Conservation (phyloP, 1,140 invertebrate species). For the Meloidogyne floridensis region DNA sequence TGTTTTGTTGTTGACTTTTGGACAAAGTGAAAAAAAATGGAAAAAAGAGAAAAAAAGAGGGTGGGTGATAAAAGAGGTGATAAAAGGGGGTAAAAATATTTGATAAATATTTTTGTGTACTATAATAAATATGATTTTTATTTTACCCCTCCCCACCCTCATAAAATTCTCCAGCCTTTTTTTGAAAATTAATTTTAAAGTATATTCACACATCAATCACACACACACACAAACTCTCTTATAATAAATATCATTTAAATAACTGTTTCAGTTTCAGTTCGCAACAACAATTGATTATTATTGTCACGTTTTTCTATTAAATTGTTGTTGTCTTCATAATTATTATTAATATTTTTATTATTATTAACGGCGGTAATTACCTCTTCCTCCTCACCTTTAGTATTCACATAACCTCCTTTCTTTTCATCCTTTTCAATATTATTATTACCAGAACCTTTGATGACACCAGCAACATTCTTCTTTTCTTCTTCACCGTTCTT, state of each 20-base stretch:
- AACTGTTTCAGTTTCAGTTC: background rate
- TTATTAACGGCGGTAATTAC: background rate
- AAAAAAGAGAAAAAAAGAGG: background rate
- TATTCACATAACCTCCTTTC: background rate
- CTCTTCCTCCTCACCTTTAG: background rate
- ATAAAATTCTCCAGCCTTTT: no score
- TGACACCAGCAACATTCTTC: background rate
- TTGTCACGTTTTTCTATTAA: background rate
- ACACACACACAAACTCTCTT: background rate
- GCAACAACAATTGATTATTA: background rate
- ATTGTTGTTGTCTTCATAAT: background rate
- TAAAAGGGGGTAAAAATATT: no score
- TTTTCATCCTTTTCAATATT: background rate
- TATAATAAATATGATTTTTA: no score
- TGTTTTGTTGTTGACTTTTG: background rate
- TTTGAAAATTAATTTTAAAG: background rate
- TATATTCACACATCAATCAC: background rate
- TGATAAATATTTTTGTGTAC: no score
- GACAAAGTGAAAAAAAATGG: background rate
- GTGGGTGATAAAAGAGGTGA: background rate
- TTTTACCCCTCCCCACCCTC: no score
- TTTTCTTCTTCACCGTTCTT: background rate
- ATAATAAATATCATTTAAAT: background rate
- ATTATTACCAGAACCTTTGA: slow-evolving; percentile 1
- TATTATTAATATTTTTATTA: background rate